Evolutionary conservation across 2,888 invertebrate species (phyloP), one percentile per base, ranked within the genome.

Genomic region (Trimorus sp.): DNA sequence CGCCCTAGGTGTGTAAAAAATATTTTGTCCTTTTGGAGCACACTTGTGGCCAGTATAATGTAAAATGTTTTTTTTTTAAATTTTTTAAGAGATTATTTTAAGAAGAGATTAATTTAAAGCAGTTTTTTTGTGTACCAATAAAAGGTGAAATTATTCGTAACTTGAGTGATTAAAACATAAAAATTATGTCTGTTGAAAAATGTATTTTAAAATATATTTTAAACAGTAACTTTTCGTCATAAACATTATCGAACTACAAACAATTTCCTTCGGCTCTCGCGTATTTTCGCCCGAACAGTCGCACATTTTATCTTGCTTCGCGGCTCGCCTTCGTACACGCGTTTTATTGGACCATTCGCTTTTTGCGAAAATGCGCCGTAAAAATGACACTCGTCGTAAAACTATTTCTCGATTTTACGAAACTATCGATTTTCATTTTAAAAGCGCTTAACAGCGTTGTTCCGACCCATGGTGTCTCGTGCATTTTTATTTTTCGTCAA

Each of bases 351-450:
- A 42, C 40, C 42, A 15, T 60, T 16, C 40, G 12, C 16, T 60
- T 42, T 60, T 42, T 60, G 16, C 16, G 16, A 60, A 60, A 60
- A 60, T 60, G 45, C 15, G 40, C 62, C 45, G 38, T 62, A 48
- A 62, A 36, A 36, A 42, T 60, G 45, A 60, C 60, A 62, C 59
- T 16, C 38, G 48, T 36, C 48, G 36, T 62, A 62, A 60, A 62
- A 36, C 48, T 62, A 62, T 62, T 62, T 62, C 48, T 6, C 45
- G 62, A 62, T 62, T 48, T 62, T 48, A 60, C 14, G 62, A 62
- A 62, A 45, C 48, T 48, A 62, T 62, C 16, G 62, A 62, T 62
- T 62, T 48, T 48, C n/a, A 36, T 62, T 62, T 62, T 36, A 3
- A 62, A 62, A 62, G 36, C 48, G 36, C 38, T 62, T 48, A 62